phyloP scores from a whole-genome alignment of 2,113 vertebrate species.

The Myiopsitta monachus region DNA sequence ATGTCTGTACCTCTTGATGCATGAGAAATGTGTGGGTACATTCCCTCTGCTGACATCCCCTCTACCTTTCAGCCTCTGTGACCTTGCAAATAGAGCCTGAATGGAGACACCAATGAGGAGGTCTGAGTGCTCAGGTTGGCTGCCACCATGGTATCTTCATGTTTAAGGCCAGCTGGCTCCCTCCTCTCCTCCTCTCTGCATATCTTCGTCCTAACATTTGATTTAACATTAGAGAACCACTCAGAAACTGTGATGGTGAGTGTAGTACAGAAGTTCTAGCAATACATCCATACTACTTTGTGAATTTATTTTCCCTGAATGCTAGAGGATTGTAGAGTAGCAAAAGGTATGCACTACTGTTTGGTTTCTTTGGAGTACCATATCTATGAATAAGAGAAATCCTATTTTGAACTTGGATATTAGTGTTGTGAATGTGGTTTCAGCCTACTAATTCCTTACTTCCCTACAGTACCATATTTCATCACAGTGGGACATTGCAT shows the following conservation, averaged over 20 bases:
- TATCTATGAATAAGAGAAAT: constrained; percentile 1
- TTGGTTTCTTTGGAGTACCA: neutral
- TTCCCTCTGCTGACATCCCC: neutral
- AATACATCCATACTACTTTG: neutral
- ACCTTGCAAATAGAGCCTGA: neutral
- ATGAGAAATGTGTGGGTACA: neutral
- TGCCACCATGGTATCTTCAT: neutral
- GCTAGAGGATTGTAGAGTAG: neutral
- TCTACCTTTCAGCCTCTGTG: neutral
- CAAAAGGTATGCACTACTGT: neutral
- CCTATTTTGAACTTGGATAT: neutral
- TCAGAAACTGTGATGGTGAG: neutral
- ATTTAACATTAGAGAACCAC: neutral
- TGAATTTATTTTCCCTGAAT: neutral
- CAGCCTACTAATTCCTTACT: neutral
- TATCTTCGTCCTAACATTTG: neutral
- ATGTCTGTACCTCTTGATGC: neutral
- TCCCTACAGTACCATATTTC: neutral
- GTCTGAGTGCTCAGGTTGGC: neutral
- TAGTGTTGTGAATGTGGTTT: neutral
- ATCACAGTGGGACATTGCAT: neutral
- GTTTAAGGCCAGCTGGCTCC: neutral
- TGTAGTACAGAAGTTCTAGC: neutral
- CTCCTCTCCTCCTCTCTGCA: neutral
- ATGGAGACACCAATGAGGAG: accelerated